Percentiles rank a stretch among this genome's conserved stretches.
Evolutionary conservation across 2,113 vertebrate species (phyloP).

Genomic region (Sus scrofa): DNA sequence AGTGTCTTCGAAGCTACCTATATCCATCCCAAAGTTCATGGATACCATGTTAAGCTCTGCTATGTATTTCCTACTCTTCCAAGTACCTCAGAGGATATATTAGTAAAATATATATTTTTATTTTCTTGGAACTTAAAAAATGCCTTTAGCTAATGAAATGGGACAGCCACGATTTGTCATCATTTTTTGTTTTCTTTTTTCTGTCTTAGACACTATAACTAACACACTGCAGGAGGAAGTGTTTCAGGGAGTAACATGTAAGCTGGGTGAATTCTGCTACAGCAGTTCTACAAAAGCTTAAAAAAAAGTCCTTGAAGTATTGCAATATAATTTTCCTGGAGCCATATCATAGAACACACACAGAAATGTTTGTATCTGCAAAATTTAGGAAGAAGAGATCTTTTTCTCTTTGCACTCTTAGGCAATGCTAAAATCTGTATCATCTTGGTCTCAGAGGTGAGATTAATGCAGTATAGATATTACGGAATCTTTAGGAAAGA

Average conservation of each 20-base stretch:
- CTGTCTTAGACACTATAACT: background rate
- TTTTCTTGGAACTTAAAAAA: background rate
- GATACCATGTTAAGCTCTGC: background rate
- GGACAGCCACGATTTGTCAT: background rate
- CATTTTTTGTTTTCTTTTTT: background rate
- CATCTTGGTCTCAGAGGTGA: background rate
- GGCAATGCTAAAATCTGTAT: background rate
- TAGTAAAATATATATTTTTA: background rate
- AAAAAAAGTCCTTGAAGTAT: background rate
- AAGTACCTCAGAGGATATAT: background rate
- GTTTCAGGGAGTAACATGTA: conserved; percentile 21
- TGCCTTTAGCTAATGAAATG: background rate
- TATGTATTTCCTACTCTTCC: background rate
- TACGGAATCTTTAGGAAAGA: background rate
- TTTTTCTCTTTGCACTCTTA: background rate
- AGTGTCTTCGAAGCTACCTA: background rate
- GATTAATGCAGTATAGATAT: background rate
- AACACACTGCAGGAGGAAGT: background rate
- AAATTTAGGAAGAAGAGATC: background rate
- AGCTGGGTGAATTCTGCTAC: background rate
- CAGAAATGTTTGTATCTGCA: background rate
- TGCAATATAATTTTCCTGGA: background rate
- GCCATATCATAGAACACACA: background rate
- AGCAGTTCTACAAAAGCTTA: background rate
- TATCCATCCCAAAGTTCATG: background rate